Base-by-base conservation (phyloP, 2,797 vertebrate genomes). In the Gobio occitaniae region DNA sequence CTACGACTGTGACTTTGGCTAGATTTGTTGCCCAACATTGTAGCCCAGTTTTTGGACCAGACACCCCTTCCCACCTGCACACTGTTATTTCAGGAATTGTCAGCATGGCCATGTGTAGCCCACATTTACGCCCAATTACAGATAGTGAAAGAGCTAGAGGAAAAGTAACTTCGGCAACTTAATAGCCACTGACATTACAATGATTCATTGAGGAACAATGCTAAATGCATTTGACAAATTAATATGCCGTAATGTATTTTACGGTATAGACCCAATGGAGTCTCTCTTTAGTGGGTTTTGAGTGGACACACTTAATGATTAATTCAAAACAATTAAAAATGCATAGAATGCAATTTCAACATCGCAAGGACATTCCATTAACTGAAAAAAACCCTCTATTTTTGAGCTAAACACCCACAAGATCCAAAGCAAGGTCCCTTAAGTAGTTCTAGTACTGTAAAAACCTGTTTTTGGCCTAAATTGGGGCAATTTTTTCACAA, bases 401-500 rank as follows among this genome's bases (percentile, higher is more conserved):
- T 87, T 72, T 44, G 52, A 47, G 29, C 65, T 50, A 82, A 85
- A 89, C 29, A 75, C 81, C 81, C 83, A 74, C 66, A 61, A 79
- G 63, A 66, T 72, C 21, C 63, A 19, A 65, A 81, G 71, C 71
- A 84, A 84, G 71, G 75, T 88, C 82, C 88, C 75, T 81, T 82
- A 90, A 90, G 87, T 86, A 83, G 77, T 76, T 63, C 63, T 59
- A 48, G 36, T 56, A 69, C 82, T 63, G 74, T 76, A 74, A 84
- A 83, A 86, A 89, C 77, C 52, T 68, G 82, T n/a, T 32, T 84
- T 25, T 63, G 54, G 76, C 78, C 86, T 36, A 89, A 90, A 91
- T 89, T 89, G 85, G 80, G 72, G 78, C 89, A 88, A 88, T 90
- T 87, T 89, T 89, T 89, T 87, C 69, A 89, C 86, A 91, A 91